Evolutionary conservation across 2,797 vertebrate species (phyloP).

Genomic region (Rhinogobio ventralis): DNA sequence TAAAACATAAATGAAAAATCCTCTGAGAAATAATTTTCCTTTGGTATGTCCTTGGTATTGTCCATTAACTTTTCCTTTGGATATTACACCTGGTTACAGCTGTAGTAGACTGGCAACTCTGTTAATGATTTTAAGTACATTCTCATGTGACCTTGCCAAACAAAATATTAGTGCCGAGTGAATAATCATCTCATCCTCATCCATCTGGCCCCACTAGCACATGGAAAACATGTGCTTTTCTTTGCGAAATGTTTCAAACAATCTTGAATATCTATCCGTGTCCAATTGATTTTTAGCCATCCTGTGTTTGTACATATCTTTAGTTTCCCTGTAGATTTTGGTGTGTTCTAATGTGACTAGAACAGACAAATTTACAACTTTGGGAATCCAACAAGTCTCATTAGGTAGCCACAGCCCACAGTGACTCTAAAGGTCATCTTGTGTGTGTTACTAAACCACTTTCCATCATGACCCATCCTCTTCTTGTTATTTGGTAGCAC

Average conservation of each 20-base stretch:
- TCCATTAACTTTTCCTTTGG: constrained; percentile 24
- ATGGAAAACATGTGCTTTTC: constrained; percentile 17
- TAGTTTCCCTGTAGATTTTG: constrained; percentile 18
- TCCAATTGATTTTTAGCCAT: constrained; percentile 29
- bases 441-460: constrained; percentile 68
- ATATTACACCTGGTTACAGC: constrained; percentile 35
- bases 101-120: constrained; percentile 31
- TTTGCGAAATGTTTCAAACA: constrained; percentile 15
- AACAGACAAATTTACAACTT: constrained; percentile 38
- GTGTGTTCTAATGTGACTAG: constrained; percentile 1
- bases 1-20: neutral
- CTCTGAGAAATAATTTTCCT: neutral
- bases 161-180: constrained; percentile 37
- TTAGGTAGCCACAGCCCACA: constrained; percentile 25
- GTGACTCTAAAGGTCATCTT: constrained; percentile 66
- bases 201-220: constrained; percentile 22
- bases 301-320: constrained; percentile 24
- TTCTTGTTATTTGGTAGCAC: constrained; percentile 28
- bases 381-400: constrained; percentile 24
- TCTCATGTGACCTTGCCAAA: constrained; percentile 42
- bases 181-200: constrained; percentile 28
- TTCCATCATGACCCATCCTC: constrained; percentile 63
- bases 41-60: constrained; percentile 6
- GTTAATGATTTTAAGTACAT: constrained; percentile 39
- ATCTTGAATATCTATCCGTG: constrained; percentile 12